phyloP scores from a whole-genome alignment of 2,888 invertebrate genomes.

The Sinotaia quadrata region DNA sequence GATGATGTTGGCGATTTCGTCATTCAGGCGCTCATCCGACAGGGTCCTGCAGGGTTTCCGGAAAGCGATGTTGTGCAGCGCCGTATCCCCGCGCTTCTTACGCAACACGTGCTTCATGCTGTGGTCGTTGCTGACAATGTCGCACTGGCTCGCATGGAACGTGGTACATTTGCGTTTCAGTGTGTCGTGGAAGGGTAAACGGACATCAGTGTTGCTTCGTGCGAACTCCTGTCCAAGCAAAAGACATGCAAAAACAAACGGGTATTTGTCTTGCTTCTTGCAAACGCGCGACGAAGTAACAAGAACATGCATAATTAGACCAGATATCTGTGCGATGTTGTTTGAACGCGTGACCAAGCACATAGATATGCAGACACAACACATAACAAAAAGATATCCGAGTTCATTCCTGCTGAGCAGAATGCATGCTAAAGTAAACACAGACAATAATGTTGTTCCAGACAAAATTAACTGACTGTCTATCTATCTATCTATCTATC shows the following conservation, averaged over 20 bases:
- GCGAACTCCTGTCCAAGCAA: constrained; percentile 17
- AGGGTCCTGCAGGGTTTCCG: constrained; percentile 12
- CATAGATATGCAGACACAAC: no score
- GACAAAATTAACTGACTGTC: no score
- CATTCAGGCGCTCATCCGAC: constrained; percentile 19
- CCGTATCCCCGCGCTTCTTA: constrained; percentile 20
- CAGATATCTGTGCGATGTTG: no score
- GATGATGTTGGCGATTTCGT: constrained; percentile 25
- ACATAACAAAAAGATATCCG: background rate
- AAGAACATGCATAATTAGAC: no score
- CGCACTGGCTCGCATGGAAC: constrained; percentile 21
- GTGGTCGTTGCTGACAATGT: constrained; percentile 23
- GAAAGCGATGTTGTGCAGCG: background rate
- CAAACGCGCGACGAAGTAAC: no score
- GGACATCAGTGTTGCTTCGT: constrained; percentile 24
- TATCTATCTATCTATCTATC: no score
- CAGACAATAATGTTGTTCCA: no score
- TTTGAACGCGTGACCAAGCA: no score
- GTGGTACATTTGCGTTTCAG: constrained; percentile 14
- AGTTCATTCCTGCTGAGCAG: background rate
- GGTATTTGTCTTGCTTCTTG: no score
- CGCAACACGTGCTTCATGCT: constrained; percentile 18
- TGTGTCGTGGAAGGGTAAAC: constrained; percentile 19
- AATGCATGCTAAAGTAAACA: no score
- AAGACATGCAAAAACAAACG: background rate